These are phyloP conservation scores for Gorsachius magnificus DNA, from an alignment of 2,797 vertebrate genomes.

Conservation along the genomic window DNA sequence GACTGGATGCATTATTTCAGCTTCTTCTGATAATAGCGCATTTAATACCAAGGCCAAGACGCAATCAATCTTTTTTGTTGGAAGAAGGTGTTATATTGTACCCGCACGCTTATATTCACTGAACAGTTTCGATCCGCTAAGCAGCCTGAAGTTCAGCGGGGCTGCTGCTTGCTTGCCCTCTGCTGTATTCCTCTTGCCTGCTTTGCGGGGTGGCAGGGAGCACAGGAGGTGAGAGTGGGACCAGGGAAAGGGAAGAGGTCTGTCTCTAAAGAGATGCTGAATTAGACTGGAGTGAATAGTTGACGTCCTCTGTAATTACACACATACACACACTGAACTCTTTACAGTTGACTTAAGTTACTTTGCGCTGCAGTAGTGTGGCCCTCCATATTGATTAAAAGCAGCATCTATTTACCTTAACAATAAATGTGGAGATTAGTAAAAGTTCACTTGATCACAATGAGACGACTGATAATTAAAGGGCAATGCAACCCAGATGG, in stretches of 20 bases:
- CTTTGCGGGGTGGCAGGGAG: background rate
- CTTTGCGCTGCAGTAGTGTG: slow-evolving; percentile 63
- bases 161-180: background rate
- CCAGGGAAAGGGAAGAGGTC: background rate
- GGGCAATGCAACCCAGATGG: slow-evolving; percentile 74
- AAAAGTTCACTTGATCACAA: slow-evolving; percentile 78
- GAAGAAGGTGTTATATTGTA: slow-evolving; percentile 18
- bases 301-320: slow-evolving; percentile 70
- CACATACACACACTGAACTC: slow-evolving; percentile 68
- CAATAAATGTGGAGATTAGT: slow-evolving; percentile 77
- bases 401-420: slow-evolving; percentile 77
- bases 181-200: background rate
- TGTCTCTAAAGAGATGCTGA: slow-evolving; percentile 54
- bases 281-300: slow-evolving; percentile 64
- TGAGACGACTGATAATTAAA: slow-evolving; percentile 70
- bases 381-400: slow-evolving; percentile 75
- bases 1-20: slow-evolving; percentile 64
- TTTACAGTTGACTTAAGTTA: slow-evolving; percentile 81
- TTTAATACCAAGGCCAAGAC: slow-evolving; percentile 62
- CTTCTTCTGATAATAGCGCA: slow-evolving; percentile 63
- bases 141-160: background rate
- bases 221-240: background rate
- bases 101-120: background rate
- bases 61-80: slow-evolving; percentile 65
- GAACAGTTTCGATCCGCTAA: background rate